phyloP scores from a whole-genome alignment of 1,140 invertebrate genomes.

The Cherax quadricarinatus region DNA sequence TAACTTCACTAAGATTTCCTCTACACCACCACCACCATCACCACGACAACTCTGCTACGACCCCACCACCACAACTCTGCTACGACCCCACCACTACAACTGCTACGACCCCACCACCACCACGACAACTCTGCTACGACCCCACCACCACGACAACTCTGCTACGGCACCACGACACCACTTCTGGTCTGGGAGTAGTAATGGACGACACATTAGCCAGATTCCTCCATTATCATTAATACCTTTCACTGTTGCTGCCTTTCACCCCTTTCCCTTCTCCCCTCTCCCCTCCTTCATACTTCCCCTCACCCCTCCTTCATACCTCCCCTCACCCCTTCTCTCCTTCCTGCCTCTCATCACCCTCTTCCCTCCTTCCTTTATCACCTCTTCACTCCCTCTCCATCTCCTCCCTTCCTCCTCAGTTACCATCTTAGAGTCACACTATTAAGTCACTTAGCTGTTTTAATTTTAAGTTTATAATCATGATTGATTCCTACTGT shows the following conservation, averaged over 20 bases:
- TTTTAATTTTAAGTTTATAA: no score
- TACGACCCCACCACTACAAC: neutral
- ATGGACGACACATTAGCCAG: constrained; percentile 41
- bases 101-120: neutral
- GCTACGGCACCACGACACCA: neutral
- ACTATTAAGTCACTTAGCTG: no score
- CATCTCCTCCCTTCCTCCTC: neutral
- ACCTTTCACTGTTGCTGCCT: constrained; percentile 35
- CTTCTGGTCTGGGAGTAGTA: constrained; percentile 21
- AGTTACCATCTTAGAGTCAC: no score
- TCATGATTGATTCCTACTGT: no score
- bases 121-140: neutral
- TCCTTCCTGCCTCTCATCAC: neutral
- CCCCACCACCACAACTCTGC: no score
- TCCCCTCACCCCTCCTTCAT: neutral
- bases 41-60: no score
- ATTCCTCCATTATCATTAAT: constrained; percentile 51
- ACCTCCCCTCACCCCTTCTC: neutral
- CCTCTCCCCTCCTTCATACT: neutral
- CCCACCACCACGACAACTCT: no score
- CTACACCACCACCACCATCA: no score
- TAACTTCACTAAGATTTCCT: no score
- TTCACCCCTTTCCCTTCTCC: neutral
- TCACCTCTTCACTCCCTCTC: neutral
- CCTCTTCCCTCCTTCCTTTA: neutral